Evolutionary conservation across 2,797 vertebrate genomes (phyloP).

Genomic region (Scyliorhinus canicula): DNA sequence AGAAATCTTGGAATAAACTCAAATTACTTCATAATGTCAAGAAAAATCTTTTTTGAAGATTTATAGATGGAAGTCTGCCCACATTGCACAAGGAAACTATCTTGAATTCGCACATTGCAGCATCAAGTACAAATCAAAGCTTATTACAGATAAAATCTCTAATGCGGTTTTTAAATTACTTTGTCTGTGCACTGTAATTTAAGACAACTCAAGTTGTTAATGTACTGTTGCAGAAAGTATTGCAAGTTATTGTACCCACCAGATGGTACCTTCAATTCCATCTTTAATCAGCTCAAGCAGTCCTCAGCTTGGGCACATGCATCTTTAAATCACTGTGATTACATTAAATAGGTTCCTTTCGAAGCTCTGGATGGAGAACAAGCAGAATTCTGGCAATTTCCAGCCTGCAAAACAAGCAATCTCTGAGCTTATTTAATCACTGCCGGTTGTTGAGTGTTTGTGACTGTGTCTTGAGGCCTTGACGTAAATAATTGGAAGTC

Average conservation of each 20-base stretch:
- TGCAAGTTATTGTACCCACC: neutral
- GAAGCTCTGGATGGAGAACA: neutral
- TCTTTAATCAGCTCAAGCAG: constrained; percentile 11
- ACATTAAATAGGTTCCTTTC: neutral
- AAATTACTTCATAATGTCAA: neutral
- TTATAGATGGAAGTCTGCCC: neutral
- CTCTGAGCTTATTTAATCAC: neutral
- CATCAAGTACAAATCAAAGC: constrained; percentile 8
- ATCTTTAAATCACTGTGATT: neutral
- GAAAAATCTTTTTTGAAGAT: neutral
- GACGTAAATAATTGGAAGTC: neutral
- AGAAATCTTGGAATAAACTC: neutral
- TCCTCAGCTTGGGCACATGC: neutral
- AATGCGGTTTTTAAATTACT: neutral
- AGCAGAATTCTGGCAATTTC: neutral
- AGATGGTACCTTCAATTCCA: neutral
- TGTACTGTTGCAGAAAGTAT: neutral
- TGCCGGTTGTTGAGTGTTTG: neutral
- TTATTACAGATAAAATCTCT: constrained; percentile 11
- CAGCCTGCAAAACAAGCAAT: neutral
- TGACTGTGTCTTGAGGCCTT: neutral
- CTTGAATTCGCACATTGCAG: neutral
- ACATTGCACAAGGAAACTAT: neutral
- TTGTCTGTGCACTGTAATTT: neutral
- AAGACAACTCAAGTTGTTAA: neutral